These are phyloP conservation scores for Microctonus hyperodae DNA, from an alignment of 2,888 invertebrate genomes.

Conservation along the genomic window DNA sequence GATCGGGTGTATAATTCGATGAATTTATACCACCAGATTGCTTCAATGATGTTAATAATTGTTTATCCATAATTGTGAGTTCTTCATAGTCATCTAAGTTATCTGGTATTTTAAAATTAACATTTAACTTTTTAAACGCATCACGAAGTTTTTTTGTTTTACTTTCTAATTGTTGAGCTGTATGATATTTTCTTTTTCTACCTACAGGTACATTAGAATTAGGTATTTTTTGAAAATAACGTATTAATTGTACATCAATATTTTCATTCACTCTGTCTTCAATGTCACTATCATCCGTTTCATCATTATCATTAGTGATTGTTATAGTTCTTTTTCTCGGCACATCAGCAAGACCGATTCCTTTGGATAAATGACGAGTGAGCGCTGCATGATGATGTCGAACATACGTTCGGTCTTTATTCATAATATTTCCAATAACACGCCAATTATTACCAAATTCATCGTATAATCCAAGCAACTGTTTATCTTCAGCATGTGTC, in stretches of 20 bases:
- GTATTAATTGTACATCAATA: conserved; percentile 58
- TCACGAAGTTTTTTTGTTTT: conserved; percentile 62
- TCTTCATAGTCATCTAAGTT: conserved; percentile 35
- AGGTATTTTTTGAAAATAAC: conserved; percentile 44
- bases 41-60: conserved; percentile 44
- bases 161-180: conserved; percentile 55
- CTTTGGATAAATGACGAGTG: conserved; percentile 40
- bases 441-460: conserved; percentile 66
- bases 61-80: conserved; percentile 45
- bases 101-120: conserved; percentile 45
- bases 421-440: conserved; percentile 65
- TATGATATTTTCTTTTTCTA: conserved; percentile 59
- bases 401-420: conserved; percentile 68
- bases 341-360: conserved; percentile 35
- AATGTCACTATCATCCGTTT: not conserved
- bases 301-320: not conserved
- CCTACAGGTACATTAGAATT: conserved; percentile 50
- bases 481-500: conserved; percentile 70
- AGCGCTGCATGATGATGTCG: conserved; percentile 69
- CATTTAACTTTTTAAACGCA: conserved; percentile 53
- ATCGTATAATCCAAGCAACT: conserved; percentile 65
- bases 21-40: conserved; percentile 14
- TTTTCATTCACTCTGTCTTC: not conserved
- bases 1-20: not conserved
- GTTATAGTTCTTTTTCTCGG: conserved; percentile 27